phyloP scores from a whole-genome alignment of 2,888 invertebrate species.

The Teleogryllus oceanicus region DNA sequence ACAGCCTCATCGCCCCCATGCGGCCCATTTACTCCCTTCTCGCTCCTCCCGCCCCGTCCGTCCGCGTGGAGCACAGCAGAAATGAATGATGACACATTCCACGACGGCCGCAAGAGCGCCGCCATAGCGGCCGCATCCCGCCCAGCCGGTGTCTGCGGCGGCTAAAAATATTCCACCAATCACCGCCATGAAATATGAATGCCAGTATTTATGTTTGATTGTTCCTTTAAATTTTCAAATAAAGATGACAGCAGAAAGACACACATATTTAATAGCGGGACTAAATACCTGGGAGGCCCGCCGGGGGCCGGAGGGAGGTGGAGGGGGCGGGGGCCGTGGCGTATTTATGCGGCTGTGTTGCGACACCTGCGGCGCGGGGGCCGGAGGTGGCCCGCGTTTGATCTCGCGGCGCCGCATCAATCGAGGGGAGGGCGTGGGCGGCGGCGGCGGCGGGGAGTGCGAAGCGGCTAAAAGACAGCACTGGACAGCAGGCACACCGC shows the following conservation, averaged over 20 bases:
- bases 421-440: too few species aligned
- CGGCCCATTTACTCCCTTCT: too few species aligned
- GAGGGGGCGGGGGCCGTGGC: neutral
- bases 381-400: conserved; percentile 18
- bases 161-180: neutral
- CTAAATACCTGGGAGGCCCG: neutral
- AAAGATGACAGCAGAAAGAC: conserved; percentile 18
- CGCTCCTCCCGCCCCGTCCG: neutral
- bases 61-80: neutral
- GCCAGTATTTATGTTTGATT: conserved; percentile 10
- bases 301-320: neutral
- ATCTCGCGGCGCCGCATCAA: neutral
- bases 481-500: too few species aligned
- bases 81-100: conserved; percentile 18
- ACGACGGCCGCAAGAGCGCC: neutral
- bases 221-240: conserved; percentile 18
- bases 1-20: too few species aligned
- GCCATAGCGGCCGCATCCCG: conserved; percentile 5
- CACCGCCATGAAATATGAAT: conserved; percentile 11
- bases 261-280: neutral
- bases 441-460: too few species aligned
- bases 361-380: conserved; percentile 8
- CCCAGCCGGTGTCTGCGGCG: neutral
- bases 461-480: too few species aligned
- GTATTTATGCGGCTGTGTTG: neutral